These are phyloP conservation scores for Podotricha telesiphe DNA, from an alignment of 2,888 invertebrate genomes.

Conservation along the genomic window DNA sequence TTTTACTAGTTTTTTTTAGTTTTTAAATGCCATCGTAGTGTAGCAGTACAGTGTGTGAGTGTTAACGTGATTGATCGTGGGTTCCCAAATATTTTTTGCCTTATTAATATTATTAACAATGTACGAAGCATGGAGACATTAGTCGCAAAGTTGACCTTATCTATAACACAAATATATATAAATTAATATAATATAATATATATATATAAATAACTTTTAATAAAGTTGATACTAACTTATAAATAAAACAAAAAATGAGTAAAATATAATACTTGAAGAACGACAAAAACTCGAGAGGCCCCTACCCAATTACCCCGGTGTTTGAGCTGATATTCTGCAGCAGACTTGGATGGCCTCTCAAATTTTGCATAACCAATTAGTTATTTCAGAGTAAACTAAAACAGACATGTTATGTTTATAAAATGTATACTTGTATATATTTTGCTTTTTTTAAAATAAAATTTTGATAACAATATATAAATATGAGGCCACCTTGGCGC, in stretches of 20 bases:
- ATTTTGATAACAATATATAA: too few species aligned
- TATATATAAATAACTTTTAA: background rate
- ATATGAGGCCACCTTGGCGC: too few species aligned
- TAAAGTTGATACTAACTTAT: background rate
- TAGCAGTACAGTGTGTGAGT: too few species aligned
- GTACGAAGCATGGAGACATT: too few species aligned
- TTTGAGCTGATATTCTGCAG: constrained; percentile 72
- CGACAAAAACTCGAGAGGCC: constrained; percentile 50
- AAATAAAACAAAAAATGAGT: constrained; percentile 9
- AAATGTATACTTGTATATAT: background rate
- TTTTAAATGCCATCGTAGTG: too few species aligned
- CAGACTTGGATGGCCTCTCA: constrained; percentile 77
- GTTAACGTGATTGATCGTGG: too few species aligned
- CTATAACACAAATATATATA: too few species aligned
- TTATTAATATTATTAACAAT: too few species aligned
- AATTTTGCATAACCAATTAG: constrained; percentile 82
- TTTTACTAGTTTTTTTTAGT: background rate
- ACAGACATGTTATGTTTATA: constrained; percentile 57
- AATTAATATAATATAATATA: background rate
- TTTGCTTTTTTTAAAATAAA: too few species aligned
- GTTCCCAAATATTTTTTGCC: too few species aligned
- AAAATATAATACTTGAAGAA: background rate
- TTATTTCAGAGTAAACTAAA: constrained; percentile 76
- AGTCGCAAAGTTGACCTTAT: too few species aligned
- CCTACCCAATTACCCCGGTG: constrained; percentile 65